phyloP scores from a whole-genome alignment of 2,797 vertebrate genomes.

The Botia almorhae region DNA sequence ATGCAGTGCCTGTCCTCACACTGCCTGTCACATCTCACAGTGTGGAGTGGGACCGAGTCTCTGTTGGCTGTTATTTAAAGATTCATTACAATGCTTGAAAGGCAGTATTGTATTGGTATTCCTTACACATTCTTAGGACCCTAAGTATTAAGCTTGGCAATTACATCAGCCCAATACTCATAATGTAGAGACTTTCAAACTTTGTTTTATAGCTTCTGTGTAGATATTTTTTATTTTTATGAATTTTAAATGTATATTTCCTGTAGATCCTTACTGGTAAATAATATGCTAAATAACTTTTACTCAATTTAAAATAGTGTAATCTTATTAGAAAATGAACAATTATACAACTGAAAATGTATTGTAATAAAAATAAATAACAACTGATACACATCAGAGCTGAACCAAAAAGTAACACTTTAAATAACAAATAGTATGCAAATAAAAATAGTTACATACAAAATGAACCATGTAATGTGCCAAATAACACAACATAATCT shows the following conservation, averaged over 20 bases:
- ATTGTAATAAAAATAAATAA: background rate
- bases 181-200: background rate
- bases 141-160: background rate
- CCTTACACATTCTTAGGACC: background rate
- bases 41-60: background rate
- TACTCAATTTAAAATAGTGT: too few relatives aligned
- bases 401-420: too few relatives aligned
- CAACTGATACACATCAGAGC: too few relatives aligned
- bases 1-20: constrained; percentile 67
- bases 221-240: too few relatives aligned
- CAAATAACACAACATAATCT: too few relatives aligned
- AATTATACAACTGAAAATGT: background rate
- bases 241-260: too few relatives aligned
- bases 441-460: too few relatives aligned
- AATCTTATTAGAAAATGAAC: too few relatives aligned
- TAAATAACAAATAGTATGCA: too few relatives aligned
- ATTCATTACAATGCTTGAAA: constrained; percentile 29
- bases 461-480: too few relatives aligned
- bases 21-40: constrained; percentile 60
- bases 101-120: constrained; percentile 17
- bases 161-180: background rate
- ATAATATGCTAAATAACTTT: too few relatives aligned
- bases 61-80: constrained; percentile 9
- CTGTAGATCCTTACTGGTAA: too few relatives aligned
- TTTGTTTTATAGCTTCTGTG: background rate